Evolutionary conservation across 2,113 vertebrate genomes (phyloP).

Genomic region (Symphodus melops): DNA sequence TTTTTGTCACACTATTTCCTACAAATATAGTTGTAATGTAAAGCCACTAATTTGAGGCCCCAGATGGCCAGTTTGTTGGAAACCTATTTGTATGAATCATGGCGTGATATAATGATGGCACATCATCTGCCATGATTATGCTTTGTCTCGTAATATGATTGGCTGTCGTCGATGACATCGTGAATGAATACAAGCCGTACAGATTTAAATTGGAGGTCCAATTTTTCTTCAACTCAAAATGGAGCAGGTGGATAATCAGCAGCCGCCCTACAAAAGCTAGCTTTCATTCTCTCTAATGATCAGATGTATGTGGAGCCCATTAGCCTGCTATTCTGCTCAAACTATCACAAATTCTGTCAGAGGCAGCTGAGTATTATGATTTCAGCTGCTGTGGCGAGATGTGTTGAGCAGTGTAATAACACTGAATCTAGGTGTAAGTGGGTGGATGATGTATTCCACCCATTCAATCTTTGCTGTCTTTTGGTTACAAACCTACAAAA

Average conservation of each 20-base stretch:
- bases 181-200: constrained; percentile 40
- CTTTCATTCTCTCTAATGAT: constrained; percentile 69
- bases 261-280: constrained; percentile 54
- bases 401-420: constrained; percentile 43
- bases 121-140: constrained; percentile 34
- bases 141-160: constrained; percentile 41
- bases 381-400: constrained; percentile 61
- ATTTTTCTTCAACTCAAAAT: constrained; percentile 44
- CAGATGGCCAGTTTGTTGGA: neutral
- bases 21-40: neutral
- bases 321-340: constrained; percentile 53
- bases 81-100: constrained; percentile 38
- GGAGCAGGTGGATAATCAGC: constrained; percentile 72
- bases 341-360: constrained; percentile 57
- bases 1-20: neutral
- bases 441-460: neutral
- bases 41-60: neutral
- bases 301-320: constrained; percentile 64
- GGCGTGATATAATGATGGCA: too few species aligned
- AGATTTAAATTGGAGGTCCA: constrained; percentile 57
- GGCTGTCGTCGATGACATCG: constrained; percentile 43
- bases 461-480: constrained; percentile 1
- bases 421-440: constrained; percentile 7
- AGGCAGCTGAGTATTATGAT: constrained; percentile 51
- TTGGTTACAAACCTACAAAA: neutral